A percentile compares a stretch with the other conserved stretches of the same genome.
Evolutionary conservation across 2,113 vertebrate species (phyloP).

Genomic region (Marcusenius ussheri): DNA sequence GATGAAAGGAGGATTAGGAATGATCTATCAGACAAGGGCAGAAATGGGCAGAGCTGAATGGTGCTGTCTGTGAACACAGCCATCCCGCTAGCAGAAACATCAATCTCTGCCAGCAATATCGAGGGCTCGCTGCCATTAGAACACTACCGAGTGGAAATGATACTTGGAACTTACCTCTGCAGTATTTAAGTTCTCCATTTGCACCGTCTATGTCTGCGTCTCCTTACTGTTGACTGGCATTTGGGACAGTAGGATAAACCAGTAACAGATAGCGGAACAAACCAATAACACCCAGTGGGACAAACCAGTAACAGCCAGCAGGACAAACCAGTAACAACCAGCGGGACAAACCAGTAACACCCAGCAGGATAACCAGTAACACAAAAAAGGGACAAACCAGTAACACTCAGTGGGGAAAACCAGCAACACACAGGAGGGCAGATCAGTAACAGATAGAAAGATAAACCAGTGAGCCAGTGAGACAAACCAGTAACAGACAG

Average conservation of each 20-base stretch:
- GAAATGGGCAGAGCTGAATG: neutral
- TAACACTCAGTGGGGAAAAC: neutral
- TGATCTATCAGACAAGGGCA: neutral
- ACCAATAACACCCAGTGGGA: neutral
- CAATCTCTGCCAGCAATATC: neutral
- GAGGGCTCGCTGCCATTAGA: neutral
- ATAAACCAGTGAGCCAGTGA: neutral
- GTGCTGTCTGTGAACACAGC: neutral
- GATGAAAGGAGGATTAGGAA: neutral
- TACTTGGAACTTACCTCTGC: neutral
- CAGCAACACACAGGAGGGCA: neutral
- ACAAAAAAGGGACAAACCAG: neutral
- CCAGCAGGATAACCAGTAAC: neutral
- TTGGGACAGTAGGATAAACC: neutral
- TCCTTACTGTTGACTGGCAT: neutral
- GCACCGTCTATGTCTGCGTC: neutral
- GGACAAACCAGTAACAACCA: neutral
- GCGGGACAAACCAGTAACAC: neutral
- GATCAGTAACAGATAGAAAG: neutral
- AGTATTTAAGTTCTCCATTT: neutral
- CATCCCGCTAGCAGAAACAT: neutral
- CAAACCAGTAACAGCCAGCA: neutral
- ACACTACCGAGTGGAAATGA: neutral
- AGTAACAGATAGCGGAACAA: neutral
- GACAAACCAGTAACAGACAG: neutral